Evolutionary conservation across 2,113 vertebrate genomes (phyloP).

Genomic region (Oophaga pumilio): DNA sequence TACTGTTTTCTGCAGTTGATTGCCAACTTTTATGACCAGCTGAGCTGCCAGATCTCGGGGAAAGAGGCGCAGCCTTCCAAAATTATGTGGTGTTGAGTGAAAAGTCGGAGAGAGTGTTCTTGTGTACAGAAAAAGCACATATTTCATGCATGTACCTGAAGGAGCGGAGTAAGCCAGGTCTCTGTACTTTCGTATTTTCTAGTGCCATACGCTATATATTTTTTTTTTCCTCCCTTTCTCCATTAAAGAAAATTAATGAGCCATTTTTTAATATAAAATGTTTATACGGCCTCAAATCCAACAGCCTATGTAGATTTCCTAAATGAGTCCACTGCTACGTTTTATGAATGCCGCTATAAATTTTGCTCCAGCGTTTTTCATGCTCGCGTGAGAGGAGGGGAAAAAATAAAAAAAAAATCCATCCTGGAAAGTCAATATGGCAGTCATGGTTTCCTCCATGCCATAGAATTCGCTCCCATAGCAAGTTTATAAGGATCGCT

Average conservation of each 20-base stretch:
- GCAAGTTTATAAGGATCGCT: slow-evolving; percentile 28
- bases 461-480: slow-evolving; percentile 22
- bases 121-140: slow-evolving; percentile 68
- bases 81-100: slow-evolving; percentile 87
- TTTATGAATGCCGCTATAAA: slow-evolving; percentile 63
- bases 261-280: slow-evolving; percentile 69
- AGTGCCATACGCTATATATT: slow-evolving; percentile 25
- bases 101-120: slow-evolving; percentile 71
- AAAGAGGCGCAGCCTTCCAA: slow-evolving; percentile 75
- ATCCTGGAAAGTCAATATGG: slow-evolving; percentile 33
- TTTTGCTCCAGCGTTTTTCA: slow-evolving; percentile 58
- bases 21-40: slow-evolving; percentile 81
- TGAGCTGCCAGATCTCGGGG: slow-evolving; percentile 78
- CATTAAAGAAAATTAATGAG: slow-evolving; percentile 63
- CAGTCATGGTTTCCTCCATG: slow-evolving; percentile 23
- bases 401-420: background rate
- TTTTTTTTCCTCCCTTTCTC: slow-evolving; percentile 21
- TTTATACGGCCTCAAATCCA: slow-evolving; percentile 67
- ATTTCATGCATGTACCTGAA: slow-evolving; percentile 67
- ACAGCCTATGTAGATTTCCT: slow-evolving; percentile 62
- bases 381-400: slow-evolving; percentile 24
- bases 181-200: slow-evolving; percentile 63
- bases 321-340: slow-evolving; percentile 66
- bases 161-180: slow-evolving; percentile 59
- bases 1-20: slow-evolving; percentile 68